These are phyloP conservation scores for Microcaecilia unicolor DNA, from an alignment of 2,797 vertebrate genomes.

Conservation along the genomic window DNA sequence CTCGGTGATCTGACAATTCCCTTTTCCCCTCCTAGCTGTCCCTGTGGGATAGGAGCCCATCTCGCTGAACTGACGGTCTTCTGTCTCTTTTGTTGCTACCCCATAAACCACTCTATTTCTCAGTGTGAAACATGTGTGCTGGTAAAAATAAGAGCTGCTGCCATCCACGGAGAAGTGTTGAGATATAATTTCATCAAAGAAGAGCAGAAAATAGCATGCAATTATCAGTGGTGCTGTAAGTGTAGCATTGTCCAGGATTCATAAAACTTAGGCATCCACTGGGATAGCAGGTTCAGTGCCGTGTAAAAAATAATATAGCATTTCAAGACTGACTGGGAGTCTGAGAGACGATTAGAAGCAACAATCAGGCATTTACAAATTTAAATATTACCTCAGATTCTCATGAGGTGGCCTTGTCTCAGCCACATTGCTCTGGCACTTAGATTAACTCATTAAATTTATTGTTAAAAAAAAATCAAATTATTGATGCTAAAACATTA, in stretches of 20 bases:
- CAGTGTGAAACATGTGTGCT: not conserved
- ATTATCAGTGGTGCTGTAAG: conserved; percentile 4
- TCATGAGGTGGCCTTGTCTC: too few relatives aligned
- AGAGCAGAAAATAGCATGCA: conserved; percentile 3
- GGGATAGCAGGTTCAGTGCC: not conserved
- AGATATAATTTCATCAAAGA: conserved; percentile 4
- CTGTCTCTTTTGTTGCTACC: not conserved
- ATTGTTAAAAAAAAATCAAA: too few relatives aligned
- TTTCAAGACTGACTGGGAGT: not conserved
- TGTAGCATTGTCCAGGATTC: not conserved
- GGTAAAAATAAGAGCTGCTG: not conserved
- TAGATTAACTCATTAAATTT: too few relatives aligned
- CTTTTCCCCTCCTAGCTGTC: not conserved
- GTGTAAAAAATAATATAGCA: not conserved
- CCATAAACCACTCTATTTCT: not conserved
- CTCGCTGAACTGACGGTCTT: not conserved
- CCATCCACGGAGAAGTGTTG: not conserved
- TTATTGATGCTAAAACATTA: too few relatives aligned
- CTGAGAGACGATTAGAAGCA: not conserved
- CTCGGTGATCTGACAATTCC: not conserved
- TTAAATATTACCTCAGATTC: too few relatives aligned
- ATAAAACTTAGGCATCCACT: not conserved
- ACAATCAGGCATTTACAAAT: too few relatives aligned
- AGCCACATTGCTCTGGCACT: too few relatives aligned
- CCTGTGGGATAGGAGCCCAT: not conserved